phyloP scores from a whole-genome alignment of 2,113 vertebrate species.

The Pituophis catenifer region DNA sequence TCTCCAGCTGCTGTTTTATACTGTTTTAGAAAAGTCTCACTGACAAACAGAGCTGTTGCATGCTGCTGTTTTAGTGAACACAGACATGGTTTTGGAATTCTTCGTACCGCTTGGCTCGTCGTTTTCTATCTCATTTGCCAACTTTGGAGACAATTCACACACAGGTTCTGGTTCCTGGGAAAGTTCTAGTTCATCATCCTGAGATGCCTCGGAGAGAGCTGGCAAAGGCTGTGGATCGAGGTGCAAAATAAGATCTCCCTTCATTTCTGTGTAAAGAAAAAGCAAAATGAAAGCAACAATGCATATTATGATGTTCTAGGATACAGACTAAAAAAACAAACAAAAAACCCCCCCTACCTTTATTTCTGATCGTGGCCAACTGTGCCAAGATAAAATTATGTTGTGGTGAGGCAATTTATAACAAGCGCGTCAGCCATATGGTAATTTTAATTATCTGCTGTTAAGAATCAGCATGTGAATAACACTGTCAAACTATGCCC shows the following conservation, averaged over 20 bases:
- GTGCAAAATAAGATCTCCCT: slow-evolving; percentile 81
- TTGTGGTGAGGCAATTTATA: background rate
- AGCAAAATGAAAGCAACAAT: background rate
- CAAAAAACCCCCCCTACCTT: background rate
- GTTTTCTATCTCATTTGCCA: slow-evolving; percentile 19
- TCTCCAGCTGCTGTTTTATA: background rate
- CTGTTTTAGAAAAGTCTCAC: background rate
- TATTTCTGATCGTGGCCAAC: background rate
- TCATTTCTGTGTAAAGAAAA: slow-evolving; percentile 73
- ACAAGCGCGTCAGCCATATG: background rate
- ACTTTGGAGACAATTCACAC: slow-evolving; percentile 23
- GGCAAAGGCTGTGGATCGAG: slow-evolving; percentile 89
- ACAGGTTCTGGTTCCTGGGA: slow-evolving; percentile 75
- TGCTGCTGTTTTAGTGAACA: background rate
- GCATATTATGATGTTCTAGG: background rate
- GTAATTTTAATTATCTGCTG: background rate
- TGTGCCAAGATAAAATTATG: background rate
- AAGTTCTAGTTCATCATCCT: slow-evolving; percentile 85
- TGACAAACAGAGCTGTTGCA: background rate
- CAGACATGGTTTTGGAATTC: background rate
- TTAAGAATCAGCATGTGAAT: background rate
- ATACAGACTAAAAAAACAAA: no score
- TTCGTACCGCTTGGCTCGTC: slow-evolving; percentile 57
- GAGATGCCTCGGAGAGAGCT: slow-evolving; percentile 61
- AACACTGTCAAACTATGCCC: background rate